Percentiles rank a stretch among this genome's conserved stretches.
Evolutionary conservation across 2,797 vertebrate species (phyloP).

Genomic region (Acipenser transmontanus): DNA sequence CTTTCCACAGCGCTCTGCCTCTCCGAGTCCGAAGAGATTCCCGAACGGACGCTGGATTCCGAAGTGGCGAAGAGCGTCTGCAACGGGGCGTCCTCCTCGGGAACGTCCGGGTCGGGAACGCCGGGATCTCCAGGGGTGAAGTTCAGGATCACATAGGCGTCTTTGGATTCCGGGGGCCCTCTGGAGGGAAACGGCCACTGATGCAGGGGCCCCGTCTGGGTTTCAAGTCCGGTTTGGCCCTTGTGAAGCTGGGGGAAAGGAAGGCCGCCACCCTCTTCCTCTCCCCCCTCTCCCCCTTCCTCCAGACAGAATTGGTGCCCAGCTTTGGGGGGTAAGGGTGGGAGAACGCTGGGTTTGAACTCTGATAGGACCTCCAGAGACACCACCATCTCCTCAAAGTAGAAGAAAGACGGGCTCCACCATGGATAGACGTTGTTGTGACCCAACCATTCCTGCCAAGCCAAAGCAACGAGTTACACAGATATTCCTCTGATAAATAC

Average conservation of each 20-base stretch:
- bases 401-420: slow-evolving; percentile 51
- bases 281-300: slow-evolving; percentile 11
- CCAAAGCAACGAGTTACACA: slow-evolving; percentile 11
- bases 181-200: slow-evolving; percentile 35
- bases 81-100: slow-evolving; percentile 48
- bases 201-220: slow-evolving; percentile 39
- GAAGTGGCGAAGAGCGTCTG: slow-evolving; percentile 48
- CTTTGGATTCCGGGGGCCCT: slow-evolving; percentile 55
- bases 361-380: slow-evolving; percentile 77
- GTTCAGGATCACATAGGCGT: slow-evolving; percentile 63
- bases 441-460: slow-evolving; percentile 69
- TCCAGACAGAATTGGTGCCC: slow-evolving; percentile 6
- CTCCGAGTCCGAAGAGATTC: slow-evolving; percentile 45
- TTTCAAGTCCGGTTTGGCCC: slow-evolving; percentile 46
- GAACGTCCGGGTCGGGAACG: slow-evolving; percentile 25
- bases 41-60: slow-evolving; percentile 46
- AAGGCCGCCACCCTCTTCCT: slow-evolving; percentile 31
- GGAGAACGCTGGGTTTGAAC: slow-evolving; percentile 32
- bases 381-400: slow-evolving; percentile 55
- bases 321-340: slow-evolving; percentile 34
- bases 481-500: neutral
- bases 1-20: slow-evolving; percentile 52
- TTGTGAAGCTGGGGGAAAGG: no score
- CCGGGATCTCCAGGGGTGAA: slow-evolving; percentile 23
- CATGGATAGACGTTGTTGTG: slow-evolving; percentile 59